phyloP scores from a whole-genome alignment of 2,113 vertebrate genomes.

The Scalopus aquaticus region DNA sequence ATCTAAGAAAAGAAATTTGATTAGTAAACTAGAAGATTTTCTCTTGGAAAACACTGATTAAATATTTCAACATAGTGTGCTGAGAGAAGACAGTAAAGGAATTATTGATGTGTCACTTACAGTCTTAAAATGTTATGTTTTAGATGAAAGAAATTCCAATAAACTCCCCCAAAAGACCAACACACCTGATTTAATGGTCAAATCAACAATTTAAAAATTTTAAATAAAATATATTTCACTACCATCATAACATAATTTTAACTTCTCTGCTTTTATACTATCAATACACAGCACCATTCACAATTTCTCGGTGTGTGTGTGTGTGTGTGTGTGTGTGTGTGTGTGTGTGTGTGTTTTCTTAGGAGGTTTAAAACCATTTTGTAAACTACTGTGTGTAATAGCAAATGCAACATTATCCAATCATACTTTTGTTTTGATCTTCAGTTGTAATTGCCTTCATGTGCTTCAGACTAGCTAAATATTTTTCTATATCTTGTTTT shows the following conservation, averaged over 20 bases:
- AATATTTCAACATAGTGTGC: not conserved
- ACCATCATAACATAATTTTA: not conserved
- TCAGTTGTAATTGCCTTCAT: not conserved
- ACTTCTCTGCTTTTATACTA: not conserved
- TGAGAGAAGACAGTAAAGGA: not conserved
- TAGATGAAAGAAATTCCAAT: conserved; percentile 24
- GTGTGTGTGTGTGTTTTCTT: not conserved
- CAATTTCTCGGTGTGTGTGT: too few species aligned
- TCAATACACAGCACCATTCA: not conserved
- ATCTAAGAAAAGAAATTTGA: not conserved
- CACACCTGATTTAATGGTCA: not conserved
- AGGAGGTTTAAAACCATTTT: not conserved
- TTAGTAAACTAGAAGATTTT: not conserved
- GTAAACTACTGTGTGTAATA: not conserved
- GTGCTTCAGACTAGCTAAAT: not conserved
- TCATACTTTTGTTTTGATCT: not conserved
- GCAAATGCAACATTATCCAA: not conserved
- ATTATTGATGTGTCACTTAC: not conserved
- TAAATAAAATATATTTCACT: conserved; percentile 15
- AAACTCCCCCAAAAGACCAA: conserved; percentile 24
- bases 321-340: not conserved
- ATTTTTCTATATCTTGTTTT: not conserved
- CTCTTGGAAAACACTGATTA: not conserved
- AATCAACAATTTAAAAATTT: not conserved
- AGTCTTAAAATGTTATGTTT: conserved; percentile 31